Evolutionary conservation across 2,113 vertebrate genomes (phyloP).

Genomic region (Calyptommatus sinebrachiatus): DNA sequence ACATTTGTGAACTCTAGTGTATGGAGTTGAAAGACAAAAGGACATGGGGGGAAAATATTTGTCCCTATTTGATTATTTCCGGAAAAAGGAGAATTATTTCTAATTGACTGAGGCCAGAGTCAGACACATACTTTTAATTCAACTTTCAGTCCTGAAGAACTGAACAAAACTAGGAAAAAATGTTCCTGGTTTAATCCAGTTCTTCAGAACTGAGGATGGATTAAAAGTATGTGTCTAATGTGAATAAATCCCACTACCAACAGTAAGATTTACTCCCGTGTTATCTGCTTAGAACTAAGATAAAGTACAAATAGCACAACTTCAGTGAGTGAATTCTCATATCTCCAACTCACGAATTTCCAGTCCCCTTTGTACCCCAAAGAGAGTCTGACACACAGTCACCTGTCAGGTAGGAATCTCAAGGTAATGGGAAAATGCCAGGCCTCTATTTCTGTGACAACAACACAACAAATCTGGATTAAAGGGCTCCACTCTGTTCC

Average conservation of each 20-base stretch:
- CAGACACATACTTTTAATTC: too few species aligned
- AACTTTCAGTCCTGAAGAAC: background rate
- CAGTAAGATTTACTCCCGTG: background rate
- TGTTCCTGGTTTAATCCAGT: too few species aligned
- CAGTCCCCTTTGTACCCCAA: background rate
- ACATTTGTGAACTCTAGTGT: too few species aligned
- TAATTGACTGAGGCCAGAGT: too few species aligned
- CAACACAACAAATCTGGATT: background rate
- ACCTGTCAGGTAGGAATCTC: constrained; percentile 28
- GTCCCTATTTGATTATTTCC: too few species aligned
- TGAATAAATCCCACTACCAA: background rate
- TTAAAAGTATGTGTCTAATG: too few species aligned
- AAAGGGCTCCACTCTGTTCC: background rate
- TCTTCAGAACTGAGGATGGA: too few species aligned
- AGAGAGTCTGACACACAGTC: constrained; percentile 10
- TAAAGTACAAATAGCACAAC: background rate
- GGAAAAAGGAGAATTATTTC: background rate
- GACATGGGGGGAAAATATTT: too few species aligned
- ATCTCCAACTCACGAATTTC: background rate
- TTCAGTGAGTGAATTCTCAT: background rate
- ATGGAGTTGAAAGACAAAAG: too few species aligned
- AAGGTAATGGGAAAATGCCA: constrained; percentile 14
- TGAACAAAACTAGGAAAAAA: too few species aligned
- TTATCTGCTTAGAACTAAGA: background rate
- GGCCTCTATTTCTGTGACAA: constrained; percentile 7